A percentile compares a stretch with the other conserved stretches of the same genome.
These are phyloP conservation scores for Natrix natrix DNA, from an alignment of 2,797 vertebrate species.

Conservation along the genomic window DNA sequence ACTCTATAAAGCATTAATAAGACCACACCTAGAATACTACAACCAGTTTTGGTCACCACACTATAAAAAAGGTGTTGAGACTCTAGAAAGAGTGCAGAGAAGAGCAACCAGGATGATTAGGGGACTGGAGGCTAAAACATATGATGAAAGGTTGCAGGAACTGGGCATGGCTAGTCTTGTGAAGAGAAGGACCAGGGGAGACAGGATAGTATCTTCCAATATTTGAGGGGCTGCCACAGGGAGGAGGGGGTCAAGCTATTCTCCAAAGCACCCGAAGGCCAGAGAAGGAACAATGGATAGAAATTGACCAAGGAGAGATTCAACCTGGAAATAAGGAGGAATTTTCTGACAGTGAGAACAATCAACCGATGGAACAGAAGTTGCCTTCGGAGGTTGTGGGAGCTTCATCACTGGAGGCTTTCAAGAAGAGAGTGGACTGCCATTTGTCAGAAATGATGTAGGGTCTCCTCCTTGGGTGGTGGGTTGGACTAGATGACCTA, in stretches of 20 bases:
- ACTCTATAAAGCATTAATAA: background rate
- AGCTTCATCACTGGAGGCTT: background rate
- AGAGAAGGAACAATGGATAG: background rate
- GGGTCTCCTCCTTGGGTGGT: background rate
- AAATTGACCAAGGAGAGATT: background rate
- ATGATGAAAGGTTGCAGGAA: background rate
- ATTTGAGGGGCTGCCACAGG: background rate
- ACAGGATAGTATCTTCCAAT: background rate
- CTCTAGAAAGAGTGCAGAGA: background rate
- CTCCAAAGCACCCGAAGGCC: background rate
- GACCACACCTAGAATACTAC: background rate
- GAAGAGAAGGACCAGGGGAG: background rate
- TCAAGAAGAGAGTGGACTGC: background rate
- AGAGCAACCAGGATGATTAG: background rate
- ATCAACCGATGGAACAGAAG: rapidly evolving
- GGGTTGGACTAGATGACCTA: background rate
- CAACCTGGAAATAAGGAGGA: background rate
- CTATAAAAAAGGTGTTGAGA: background rate
- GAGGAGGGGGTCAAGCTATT: background rate
- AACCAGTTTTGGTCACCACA: background rate
- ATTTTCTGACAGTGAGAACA: background rate
- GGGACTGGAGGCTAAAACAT: background rate
- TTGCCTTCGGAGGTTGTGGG: background rate
- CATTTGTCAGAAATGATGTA: background rate
- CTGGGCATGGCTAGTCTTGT: background rate